Base-by-base conservation (phyloP, 2,797 vertebrate species). In the Ptychadena robeensis region DNA sequence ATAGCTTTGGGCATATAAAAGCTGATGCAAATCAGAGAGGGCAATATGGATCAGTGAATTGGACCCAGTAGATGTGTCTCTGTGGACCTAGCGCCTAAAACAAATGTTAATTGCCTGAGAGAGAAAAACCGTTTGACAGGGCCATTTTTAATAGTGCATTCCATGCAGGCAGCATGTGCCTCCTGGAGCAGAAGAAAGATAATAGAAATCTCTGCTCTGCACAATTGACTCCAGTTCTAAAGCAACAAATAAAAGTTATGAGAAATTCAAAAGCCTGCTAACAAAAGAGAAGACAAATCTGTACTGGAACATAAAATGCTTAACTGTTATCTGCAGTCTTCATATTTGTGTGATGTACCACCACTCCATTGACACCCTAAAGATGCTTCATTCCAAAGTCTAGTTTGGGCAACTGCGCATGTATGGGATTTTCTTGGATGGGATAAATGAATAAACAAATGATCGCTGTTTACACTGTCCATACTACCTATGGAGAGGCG, bases 141-240 rank as follows among this genome's bases (percentile, higher is more conserved):
- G 25, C 67, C 44, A 38, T 38, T 61, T 28, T 27, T 79, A 79
- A 70, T 79, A 69, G 22, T 38, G 34, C 66, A 78, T 28, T 8
- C 48, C 77, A 79, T 61, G 18, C 34, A 79, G 67, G 25, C 44
- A 59, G 48, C 18, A 30, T 66, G 67, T 59, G 66, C 38, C 44
- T 79, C 32, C 34, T 61, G 34, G 11, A 79, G 77, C 66, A 79
- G 66, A 79, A 79, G 77, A 79, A 30, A 37, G 32, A 79, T 70
- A 70, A 70, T 70, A 70, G 77, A 79, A 79, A 37, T 61, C 5
- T 79, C 53, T 28, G 34, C 67, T 79, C 77, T 70, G 66, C 77
- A 79, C 34, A 70, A 70, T 70, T 69, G 70, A 79, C 66, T 34
- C 25, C 25, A n/a, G 77, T 31, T 79, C 57, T n/a, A 70, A 28